These are phyloP conservation scores for Percina caprodes DNA, from an alignment of 2,113 vertebrate genomes.

Conservation along the genomic window DNA sequence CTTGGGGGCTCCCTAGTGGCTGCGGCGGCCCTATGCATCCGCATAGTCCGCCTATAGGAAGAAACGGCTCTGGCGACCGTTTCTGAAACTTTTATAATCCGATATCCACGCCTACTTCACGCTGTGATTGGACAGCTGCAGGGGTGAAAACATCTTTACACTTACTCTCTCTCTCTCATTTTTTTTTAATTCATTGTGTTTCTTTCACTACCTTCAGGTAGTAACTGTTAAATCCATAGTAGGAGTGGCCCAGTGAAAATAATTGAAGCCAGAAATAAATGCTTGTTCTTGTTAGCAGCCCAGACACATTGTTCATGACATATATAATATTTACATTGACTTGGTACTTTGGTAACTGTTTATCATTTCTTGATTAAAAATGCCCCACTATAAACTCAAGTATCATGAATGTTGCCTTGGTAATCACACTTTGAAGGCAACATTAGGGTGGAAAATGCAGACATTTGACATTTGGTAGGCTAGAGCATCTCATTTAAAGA, in stretches of 20 bases:
- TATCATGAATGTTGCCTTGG: not conserved
- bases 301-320: not conserved
- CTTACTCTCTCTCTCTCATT: not conserved
- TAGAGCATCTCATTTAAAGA: no score
- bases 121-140: not conserved
- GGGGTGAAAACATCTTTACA: not conserved
- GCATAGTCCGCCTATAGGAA: no score
- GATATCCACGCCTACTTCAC: no score
- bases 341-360: not conserved
- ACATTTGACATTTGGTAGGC: no score
- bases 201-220: not conserved
- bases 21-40: no score
- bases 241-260: not conserved
- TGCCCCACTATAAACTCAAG: not conserved
- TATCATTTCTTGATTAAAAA: not conserved
- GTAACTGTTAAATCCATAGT: not conserved
- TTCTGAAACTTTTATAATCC: not conserved
- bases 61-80: no score
- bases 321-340: not conserved
- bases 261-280: not conserved
- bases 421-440: not conserved
- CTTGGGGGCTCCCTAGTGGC: no score
- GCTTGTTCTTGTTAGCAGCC: not conserved
- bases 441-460: not conserved
- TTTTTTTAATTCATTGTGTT: not conserved